phyloP scores from a whole-genome alignment of 1,140 invertebrate species.

The Drosophila athabasca region DNA sequence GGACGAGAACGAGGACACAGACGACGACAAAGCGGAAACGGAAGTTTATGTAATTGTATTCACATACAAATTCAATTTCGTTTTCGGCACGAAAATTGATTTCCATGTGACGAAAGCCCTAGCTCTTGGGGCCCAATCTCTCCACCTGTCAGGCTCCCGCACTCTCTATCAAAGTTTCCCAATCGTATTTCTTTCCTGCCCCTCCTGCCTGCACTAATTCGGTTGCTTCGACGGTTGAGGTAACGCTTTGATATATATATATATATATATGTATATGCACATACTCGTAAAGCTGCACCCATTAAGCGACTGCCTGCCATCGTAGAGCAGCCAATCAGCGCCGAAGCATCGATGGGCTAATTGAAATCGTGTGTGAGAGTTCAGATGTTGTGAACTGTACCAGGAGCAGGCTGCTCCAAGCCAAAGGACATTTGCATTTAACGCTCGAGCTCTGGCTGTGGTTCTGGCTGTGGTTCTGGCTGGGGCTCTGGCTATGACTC shows the following conservation, averaged over 20 bases:
- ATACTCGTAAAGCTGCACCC: slow-evolving; percentile 31
- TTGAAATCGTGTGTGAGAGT: slow-evolving; percentile 58
- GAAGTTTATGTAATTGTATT: slow-evolving; percentile 81
- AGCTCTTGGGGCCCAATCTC: slow-evolving; percentile 19
- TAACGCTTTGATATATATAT: slow-evolving; percentile 56
- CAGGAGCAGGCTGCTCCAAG: slow-evolving; percentile 32
- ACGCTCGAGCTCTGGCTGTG: slow-evolving; percentile 7
- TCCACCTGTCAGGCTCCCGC: neutral
- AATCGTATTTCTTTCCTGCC: neutral
- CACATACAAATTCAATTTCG: slow-evolving; percentile 80
- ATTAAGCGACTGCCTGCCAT: slow-evolving; percentile 37
- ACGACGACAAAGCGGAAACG: slow-evolving; percentile 60
- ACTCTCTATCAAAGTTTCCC: neutral
- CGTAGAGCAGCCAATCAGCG: slow-evolving; percentile 49
- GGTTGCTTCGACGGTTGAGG: slow-evolving; percentile 36
- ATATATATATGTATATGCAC: slow-evolving; percentile 3
- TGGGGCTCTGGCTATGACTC: slow-evolving; percentile 6
- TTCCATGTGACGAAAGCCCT: slow-evolving; percentile 59
- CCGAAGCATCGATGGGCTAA: slow-evolving; percentile 53
- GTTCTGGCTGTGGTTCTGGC: slow-evolving; percentile 20
- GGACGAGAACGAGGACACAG: slow-evolving; percentile 10
- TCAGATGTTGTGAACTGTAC: slow-evolving; percentile 12
- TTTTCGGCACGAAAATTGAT: slow-evolving; percentile 74
- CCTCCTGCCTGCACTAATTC: slow-evolving; percentile 30
- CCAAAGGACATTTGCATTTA: slow-evolving; percentile 53